Conservation (phyloP, 2,888 invertebrate species). For the Tholera decimalis region DNA sequence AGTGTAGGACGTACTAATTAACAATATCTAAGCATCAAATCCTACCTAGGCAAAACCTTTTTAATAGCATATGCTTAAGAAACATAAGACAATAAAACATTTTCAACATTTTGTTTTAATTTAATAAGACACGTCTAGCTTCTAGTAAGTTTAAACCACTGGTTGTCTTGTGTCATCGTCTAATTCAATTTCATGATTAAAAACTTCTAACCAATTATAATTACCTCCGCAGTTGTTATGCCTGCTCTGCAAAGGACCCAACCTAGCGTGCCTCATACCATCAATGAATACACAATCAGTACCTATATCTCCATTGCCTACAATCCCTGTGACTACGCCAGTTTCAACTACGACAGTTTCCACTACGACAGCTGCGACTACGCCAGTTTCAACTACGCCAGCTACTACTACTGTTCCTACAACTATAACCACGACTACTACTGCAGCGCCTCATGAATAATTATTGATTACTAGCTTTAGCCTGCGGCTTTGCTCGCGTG, state of each 20-base stretch:
- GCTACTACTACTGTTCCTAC: constrained; percentile 19
- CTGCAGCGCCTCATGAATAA: constrained; percentile 10
- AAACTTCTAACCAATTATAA: background rate
- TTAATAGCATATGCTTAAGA: too few relatives aligned
- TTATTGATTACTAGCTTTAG: background rate
- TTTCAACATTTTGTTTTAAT: too few relatives aligned
- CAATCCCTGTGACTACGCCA: constrained; percentile 59
- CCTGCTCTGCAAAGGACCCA: constrained; percentile 71
- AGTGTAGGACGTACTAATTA: too few relatives aligned
- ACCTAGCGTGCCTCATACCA: constrained; percentile 34
- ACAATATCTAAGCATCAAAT: too few relatives aligned
- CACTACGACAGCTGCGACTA: constrained; percentile 43
- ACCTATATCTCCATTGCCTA: constrained; percentile 14
- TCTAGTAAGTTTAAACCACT: too few relatives aligned
- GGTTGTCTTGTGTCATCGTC: too few relatives aligned
- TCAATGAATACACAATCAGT: constrained; percentile 23
- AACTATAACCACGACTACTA: constrained; percentile 27
- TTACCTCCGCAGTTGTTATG: constrained; percentile 71
- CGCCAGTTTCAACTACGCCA: constrained; percentile 2
- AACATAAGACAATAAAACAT: too few relatives aligned
- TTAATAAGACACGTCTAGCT: too few relatives aligned
- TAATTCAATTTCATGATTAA: too few relatives aligned
- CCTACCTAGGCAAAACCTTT: too few relatives aligned
- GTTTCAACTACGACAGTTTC: constrained; percentile 60
- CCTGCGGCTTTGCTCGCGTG: too few relatives aligned